Base-by-base conservation (phyloP, 2,797 vertebrate species). In the Arrhamphus sclerolepis region DNA sequence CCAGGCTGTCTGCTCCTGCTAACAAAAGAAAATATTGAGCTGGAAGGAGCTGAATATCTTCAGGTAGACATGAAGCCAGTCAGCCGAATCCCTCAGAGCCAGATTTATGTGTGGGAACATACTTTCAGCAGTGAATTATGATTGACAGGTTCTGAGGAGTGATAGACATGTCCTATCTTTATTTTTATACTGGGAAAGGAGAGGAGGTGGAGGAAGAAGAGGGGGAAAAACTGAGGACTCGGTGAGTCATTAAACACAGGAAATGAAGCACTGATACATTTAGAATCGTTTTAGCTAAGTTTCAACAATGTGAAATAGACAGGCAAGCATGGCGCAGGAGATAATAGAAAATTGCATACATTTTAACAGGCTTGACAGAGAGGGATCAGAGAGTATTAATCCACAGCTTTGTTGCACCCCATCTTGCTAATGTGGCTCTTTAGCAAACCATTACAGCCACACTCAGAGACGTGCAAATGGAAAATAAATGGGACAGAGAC, bases 351-450 rank as follows among this genome's bases (percentile, higher is more conserved):
- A 87, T 56, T 80, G 78, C 81, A 81, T 83, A 72, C 77, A 84
- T 89, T 90, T 89, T 88, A 89, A 91, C 85, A 75, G 86, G 67
- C 66, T 70, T 83, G 79, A 87, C 75, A 66, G 82, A 43, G 56
- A 84, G 78, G 86, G 88, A 89, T 80, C 80, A 83, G 66, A 81
- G 70, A 58, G 77, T 67, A 85, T 88, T 88, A 87, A 89, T 88
- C 81, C 78, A 69, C 74, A 63, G 78, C 82, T 86, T 80, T 84
- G 84, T 81, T 46, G 62, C 46, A 22, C 58, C 65, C 53, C 47
- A 66, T 80, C 66, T 62, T 77, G 75, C 76, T 89, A 88, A 89
- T 87, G 77, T 82, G 69, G 53, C 81, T 83, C 72, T 84, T 87
- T 81, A 87, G 62, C 42, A 26, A 71, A 66, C 79, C 77, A 83